phyloP scores from a whole-genome alignment of 2,888 invertebrate genomes.

The Eubasilissa splendida region DNA sequence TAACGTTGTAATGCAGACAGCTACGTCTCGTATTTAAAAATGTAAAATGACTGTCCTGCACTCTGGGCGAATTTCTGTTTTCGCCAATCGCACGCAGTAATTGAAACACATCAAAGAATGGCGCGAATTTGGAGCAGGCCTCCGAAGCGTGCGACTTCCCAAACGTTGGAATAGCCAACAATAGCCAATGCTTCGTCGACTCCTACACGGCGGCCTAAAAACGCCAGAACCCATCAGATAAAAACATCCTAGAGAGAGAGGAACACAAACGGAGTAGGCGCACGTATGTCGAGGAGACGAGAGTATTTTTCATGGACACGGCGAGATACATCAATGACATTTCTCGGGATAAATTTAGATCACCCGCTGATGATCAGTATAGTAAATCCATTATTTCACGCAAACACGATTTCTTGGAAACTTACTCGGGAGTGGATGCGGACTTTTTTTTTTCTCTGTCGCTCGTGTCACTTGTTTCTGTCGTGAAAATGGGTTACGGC shows the following conservation, averaged over 20 bases:
- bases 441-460: not conserved
- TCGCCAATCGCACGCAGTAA: no score
- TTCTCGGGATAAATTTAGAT: constrained; percentile 26
- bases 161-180: constrained; percentile 24
- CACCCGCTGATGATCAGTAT: constrained; percentile 2
- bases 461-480: constrained; percentile 8
- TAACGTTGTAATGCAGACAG: no score
- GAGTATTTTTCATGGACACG: constrained; percentile 22
- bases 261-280: not conserved
- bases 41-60: no score
- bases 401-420: constrained; percentile 14
- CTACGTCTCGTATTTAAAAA: no score
- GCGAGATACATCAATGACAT: constrained; percentile 49
- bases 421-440: no score
- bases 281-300: not conserved
- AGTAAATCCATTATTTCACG: constrained; percentile 23
- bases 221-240: constrained; percentile 33
- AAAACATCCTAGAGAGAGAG: not conserved
- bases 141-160: not conserved
- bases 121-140: not conserved
- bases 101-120: no score
- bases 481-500: constrained; percentile 7
- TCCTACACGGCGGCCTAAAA: constrained; percentile 50
- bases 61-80: no score
- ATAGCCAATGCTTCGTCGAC: constrained; percentile 32